These are phyloP conservation scores for Asobara japonica DNA, from an alignment of 1,140 invertebrate species.

Conservation along the genomic window DNA sequence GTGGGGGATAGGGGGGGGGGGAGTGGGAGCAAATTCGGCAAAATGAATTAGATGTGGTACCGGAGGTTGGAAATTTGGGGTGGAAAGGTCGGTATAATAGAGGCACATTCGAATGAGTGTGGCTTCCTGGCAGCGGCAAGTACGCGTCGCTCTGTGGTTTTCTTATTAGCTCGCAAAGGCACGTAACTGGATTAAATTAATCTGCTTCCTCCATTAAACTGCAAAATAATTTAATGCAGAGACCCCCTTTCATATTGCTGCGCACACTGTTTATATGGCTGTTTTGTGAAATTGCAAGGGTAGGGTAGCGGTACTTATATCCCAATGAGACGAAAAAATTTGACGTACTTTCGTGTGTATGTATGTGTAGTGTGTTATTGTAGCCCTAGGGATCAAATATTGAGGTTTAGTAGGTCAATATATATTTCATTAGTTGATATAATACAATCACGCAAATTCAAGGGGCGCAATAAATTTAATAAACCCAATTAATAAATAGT, in stretches of 20 bases:
- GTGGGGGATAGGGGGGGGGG: no score
- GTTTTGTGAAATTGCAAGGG: not conserved
- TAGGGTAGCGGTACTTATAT: no score
- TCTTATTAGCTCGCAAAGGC: slow-evolving; percentile 13
- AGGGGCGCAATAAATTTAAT: no score
- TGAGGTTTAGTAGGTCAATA: no score
- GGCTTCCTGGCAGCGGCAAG: not conserved
- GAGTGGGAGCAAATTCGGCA: not conserved
- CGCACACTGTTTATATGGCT: not conserved
- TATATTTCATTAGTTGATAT: no score
- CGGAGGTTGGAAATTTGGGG: not conserved
- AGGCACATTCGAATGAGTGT: not conserved
- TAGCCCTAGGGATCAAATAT: no score
- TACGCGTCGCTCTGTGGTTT: slow-evolving; percentile 12
- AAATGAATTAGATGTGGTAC: not conserved
- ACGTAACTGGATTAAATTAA: slow-evolving; percentile 24
- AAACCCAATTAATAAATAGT: no score
- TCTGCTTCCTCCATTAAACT: slow-evolving; percentile 21
- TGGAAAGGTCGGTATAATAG: not conserved
- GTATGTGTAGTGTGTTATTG: no score
- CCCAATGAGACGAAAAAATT: not conserved
- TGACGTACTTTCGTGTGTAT: no score
- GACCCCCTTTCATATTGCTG: no score
- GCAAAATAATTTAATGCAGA: slow-evolving; percentile 15
- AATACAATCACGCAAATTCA: no score